phyloP scores from a whole-genome alignment of 2,797 vertebrate genomes.

The Loris lydekkerianus region DNA sequence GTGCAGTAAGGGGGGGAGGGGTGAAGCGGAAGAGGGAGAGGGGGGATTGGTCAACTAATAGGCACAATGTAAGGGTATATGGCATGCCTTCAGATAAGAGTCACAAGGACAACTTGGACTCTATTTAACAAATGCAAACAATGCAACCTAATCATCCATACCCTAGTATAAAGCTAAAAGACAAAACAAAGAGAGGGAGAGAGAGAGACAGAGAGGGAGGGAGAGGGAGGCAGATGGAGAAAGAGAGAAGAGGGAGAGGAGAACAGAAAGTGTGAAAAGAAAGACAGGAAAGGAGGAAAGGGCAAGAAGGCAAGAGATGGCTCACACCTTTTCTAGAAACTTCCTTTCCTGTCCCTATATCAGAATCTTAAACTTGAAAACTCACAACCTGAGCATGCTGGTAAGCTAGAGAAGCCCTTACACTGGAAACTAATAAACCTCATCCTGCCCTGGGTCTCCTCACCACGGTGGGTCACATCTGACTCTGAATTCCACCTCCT shows the following conservation, averaged over 20 bases:
- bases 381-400: too few relatives aligned
- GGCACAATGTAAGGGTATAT: too few relatives aligned
- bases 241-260: background rate
- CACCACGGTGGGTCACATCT: background rate
- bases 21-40: too few relatives aligned
- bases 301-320: rapidly evolving
- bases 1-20: too few relatives aligned
- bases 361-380: background rate
- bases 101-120: too few relatives aligned
- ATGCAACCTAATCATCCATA: too few relatives aligned
- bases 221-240: too few relatives aligned
- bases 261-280: background rate
- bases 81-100: too few relatives aligned
- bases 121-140: too few relatives aligned
- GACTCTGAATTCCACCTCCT: background rate
- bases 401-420: background rate
- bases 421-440: background rate
- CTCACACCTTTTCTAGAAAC: background rate
- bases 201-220: too few relatives aligned
- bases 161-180: background rate
- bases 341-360: rapidly evolving
- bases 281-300: background rate
- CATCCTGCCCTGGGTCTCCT: background rate
- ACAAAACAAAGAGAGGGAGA: too few relatives aligned
- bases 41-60: too few relatives aligned